These are phyloP conservation scores for Phylloscopus whistleri DNA, from an alignment of 2,113 vertebrate species.

Conservation along the genomic window DNA sequence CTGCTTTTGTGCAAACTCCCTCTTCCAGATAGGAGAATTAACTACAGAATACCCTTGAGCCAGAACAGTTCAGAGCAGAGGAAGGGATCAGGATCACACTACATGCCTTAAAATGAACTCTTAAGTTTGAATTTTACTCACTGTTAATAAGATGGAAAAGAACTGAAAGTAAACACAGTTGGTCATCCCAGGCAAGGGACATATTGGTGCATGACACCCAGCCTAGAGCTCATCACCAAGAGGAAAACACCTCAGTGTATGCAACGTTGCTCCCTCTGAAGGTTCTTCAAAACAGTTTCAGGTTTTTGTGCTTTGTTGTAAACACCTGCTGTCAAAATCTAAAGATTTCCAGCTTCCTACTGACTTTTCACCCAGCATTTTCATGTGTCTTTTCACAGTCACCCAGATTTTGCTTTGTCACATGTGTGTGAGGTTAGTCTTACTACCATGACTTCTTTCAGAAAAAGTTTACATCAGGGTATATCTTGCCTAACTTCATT, in stretches of 20 bases:
- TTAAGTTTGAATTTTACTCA: neutral
- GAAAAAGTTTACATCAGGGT: neutral
- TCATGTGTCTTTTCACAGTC: neutral
- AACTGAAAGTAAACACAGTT: neutral
- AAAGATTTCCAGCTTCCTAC: neutral
- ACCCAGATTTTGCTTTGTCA: neutral
- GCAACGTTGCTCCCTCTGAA: rapidly evolving
- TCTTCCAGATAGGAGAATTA: neutral
- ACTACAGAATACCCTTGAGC: neutral
- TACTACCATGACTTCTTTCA: neutral
- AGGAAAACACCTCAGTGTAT: neutral
- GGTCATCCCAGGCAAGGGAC: neutral
- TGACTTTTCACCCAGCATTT: neutral
- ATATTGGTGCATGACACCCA: rapidly evolving
- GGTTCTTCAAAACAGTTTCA: neutral
- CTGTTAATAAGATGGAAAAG: neutral
- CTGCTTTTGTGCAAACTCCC: neutral
- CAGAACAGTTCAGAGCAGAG: neutral
- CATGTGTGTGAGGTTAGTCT: neutral
- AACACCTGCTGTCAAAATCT: neutral
- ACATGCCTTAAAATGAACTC: neutral
- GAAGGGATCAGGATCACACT: neutral
- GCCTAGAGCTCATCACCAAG: neutral
- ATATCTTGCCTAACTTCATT: neutral
- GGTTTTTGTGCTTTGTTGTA: neutral